A percentile compares a stretch with the other conserved stretches of the same genome.
Conservation (phyloP, 2,113 vertebrate genomes). For the Zonotrichia leucophrys region DNA sequence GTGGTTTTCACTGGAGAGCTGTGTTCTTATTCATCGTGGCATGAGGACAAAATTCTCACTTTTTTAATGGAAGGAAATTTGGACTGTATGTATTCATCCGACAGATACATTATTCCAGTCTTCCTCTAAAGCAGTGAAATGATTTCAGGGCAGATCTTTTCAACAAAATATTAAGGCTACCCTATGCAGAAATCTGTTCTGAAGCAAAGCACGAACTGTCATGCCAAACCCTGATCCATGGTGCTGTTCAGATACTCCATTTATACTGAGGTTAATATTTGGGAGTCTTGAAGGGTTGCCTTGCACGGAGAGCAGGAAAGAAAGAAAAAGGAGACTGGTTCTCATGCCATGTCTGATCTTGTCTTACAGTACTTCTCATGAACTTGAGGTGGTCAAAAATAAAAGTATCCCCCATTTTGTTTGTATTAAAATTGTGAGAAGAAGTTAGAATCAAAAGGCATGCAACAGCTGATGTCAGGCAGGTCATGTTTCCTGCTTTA, state of each 20-base stretch:
- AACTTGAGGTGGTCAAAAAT: neutral
- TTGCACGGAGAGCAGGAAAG: neutral
- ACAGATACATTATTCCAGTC: neutral
- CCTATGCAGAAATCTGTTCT: neutral
- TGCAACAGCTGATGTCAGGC: neutral
- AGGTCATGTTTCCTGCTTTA: neutral
- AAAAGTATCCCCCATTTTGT: accelerated
- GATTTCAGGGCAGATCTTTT: neutral
- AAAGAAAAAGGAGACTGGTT: neutral
- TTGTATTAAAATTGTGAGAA: neutral
- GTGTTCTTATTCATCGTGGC: neutral
- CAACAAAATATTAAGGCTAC: neutral
- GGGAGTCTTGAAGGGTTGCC: neutral
- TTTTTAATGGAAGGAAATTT: neutral
- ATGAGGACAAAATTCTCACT: neutral
- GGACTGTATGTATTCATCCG: neutral
- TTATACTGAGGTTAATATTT: accelerated
- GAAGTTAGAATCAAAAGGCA: neutral
- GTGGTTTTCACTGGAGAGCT: neutral
- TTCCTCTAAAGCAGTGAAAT: neutral
- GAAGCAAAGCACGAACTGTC: neutral
- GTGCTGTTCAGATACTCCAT: neutral
- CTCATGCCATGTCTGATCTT: accelerated
- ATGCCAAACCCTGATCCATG: neutral
- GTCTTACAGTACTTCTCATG: neutral